phyloP scores from a whole-genome alignment of 2,797 vertebrate species.

The Rhabdomys pumilio region DNA sequence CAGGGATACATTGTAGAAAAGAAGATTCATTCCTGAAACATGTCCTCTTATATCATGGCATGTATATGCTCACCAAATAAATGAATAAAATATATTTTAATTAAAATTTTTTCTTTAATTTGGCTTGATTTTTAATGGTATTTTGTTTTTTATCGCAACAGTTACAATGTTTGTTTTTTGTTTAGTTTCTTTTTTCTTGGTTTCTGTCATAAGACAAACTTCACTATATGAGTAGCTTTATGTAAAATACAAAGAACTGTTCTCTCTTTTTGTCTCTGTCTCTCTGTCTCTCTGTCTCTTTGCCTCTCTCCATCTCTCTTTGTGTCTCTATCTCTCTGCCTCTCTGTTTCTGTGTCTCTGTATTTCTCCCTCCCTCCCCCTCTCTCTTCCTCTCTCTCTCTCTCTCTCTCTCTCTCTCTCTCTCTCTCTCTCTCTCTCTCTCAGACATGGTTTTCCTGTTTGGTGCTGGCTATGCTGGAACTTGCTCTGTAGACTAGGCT shows the following conservation, averaged over 20 bases:
- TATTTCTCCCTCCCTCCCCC: too few relatives aligned
- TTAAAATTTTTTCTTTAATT: neutral
- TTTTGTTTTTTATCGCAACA: neutral
- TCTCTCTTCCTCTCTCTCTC: too few relatives aligned
- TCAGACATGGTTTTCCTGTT: neutral
- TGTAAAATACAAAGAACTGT: neutral
- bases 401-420: too few relatives aligned
- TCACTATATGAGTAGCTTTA: neutral
- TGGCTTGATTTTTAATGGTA: neutral
- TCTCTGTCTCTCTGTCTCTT: too few relatives aligned
- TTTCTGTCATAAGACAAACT: neutral
- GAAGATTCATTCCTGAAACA: neutral
- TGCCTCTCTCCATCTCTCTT: too few relatives aligned
- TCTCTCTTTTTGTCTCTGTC: too few relatives aligned
- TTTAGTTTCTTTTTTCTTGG: neutral
- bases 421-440: neutral
- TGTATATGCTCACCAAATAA: neutral
- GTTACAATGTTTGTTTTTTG: neutral
- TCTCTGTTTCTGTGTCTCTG: too few relatives aligned
- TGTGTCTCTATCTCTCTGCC: too few relatives aligned
- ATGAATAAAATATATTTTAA: neutral
- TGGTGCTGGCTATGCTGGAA: neutral
- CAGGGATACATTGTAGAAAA: neutral
- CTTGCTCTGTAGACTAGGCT: neutral
- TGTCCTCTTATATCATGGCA: neutral